Conservation (phyloP, 2,113 vertebrate genomes). For the Microcebus lehilahytsara region DNA sequence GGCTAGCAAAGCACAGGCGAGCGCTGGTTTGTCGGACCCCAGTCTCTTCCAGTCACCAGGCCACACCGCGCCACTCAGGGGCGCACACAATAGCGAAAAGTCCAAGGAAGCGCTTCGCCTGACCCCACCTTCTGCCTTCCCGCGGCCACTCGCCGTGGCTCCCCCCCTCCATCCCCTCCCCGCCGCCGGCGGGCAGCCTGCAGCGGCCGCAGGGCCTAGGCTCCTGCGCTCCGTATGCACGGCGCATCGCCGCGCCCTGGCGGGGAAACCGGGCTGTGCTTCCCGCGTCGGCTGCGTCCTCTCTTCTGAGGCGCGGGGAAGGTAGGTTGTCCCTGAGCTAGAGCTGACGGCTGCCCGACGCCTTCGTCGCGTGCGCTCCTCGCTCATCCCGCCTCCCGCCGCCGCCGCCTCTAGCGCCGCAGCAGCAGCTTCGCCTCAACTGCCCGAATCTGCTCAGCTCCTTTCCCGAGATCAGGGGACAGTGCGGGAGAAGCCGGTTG, state of each 20-base stretch:
- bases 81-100: conserved; percentile 73
- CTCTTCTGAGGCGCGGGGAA: conserved; percentile 91
- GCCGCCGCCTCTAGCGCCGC: conserved; percentile 66
- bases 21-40: conserved; percentile 66
- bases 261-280: conserved; percentile 63
- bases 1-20: conserved; percentile 63
- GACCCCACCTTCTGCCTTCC: conserved; percentile 57
- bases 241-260: conserved; percentile 12
- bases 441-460: conserved; percentile 61
- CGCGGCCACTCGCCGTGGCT: not conserved
- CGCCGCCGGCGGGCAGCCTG: not conserved
- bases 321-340: conserved; percentile 91
- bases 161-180: not conserved
- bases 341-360: conserved; percentile 91
- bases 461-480: conserved; percentile 45
- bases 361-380: conserved; percentile 88
- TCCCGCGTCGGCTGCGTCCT: conserved; percentile 95
- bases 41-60: conserved; percentile 65
- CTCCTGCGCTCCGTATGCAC: conserved; percentile 17
- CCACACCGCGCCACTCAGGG: conserved; percentile 45
- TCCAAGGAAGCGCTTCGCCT: conserved; percentile 24
- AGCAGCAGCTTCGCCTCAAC: conserved; percentile 75
- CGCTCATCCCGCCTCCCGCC: conserved; percentile 88
- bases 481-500: not conserved
- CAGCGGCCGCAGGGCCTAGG: not conserved